Conservation (phyloP, 1,140 invertebrate species). For the Lepidurus arcticus region DNA sequence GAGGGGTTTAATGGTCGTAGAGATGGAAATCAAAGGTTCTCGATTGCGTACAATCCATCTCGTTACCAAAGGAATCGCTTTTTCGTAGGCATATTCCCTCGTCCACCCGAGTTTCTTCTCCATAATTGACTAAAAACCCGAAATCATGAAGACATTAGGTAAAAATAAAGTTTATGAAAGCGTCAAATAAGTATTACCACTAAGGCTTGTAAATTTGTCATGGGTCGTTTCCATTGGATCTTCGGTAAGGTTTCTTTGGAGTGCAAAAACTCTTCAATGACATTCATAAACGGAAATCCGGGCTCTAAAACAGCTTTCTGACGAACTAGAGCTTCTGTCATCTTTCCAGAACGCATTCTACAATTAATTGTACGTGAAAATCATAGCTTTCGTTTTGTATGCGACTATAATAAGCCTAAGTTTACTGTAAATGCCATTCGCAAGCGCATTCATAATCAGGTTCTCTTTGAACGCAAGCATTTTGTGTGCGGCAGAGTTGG, state of each 20-base stretch:
- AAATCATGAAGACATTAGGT: too few species aligned
- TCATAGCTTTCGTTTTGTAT: too few species aligned
- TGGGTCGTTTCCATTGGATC: constrained; percentile 55
- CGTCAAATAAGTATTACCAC: constrained; percentile 50
- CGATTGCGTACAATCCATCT: constrained; percentile 50
- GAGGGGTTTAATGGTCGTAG: not conserved
- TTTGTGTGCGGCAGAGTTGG: constrained; percentile 52
- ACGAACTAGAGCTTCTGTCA: constrained; percentile 62
- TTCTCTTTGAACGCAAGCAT: constrained; percentile 47
- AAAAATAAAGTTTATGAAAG: not conserved
- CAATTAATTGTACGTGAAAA: too few species aligned
- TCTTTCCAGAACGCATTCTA: constrained; percentile 50
- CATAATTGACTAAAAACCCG: constrained; percentile 46
- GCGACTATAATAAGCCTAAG: constrained; percentile 23
- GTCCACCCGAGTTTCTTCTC: constrained; percentile 61
- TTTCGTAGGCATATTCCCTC: constrained; percentile 66
- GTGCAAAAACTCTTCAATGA: constrained; percentile 68
- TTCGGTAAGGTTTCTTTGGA: constrained; percentile 48
- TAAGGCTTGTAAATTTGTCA: constrained; percentile 62
- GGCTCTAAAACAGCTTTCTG: constrained; percentile 58
- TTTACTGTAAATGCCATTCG: constrained; percentile 32
- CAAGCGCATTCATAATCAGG: constrained; percentile 8
- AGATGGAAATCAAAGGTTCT: not conserved
- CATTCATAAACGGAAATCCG: constrained; percentile 62
- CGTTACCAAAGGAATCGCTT: constrained; percentile 68